Evolutionary conservation across 1,140 invertebrate species (phyloP).

Genomic region (Nephila pilipes): DNA sequence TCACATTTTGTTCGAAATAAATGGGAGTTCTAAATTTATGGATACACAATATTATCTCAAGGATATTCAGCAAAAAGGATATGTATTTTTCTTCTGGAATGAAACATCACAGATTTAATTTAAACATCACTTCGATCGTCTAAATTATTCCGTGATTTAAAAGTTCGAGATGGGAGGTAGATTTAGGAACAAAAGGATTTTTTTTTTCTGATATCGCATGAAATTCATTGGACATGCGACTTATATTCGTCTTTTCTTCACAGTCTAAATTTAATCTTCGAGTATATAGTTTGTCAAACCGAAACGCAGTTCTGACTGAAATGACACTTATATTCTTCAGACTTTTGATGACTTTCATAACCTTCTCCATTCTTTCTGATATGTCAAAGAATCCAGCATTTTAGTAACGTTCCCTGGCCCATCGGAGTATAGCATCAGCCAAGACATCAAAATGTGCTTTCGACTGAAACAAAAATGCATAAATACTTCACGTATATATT

Average conservation of each 20-base stretch:
- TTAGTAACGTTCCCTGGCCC: slow-evolving; percentile 85
- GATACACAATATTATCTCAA: slow-evolving; percentile 33
- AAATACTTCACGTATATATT: background rate
- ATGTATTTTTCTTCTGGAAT: slow-evolving; percentile 53
- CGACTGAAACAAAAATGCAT: slow-evolving; percentile 87
- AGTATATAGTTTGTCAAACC: background rate
- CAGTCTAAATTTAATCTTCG: background rate
- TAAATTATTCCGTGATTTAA: slow-evolving; percentile 19
- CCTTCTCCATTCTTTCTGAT: background rate
- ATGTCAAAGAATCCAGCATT: background rate
- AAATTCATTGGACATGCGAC: background rate
- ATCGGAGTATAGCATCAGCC: slow-evolving; percentile 94
- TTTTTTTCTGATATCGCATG: slow-evolving; percentile 21
- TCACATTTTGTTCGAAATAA: background rate
- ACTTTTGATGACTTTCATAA: background rate
- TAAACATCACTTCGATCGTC: slow-evolving; percentile 28
- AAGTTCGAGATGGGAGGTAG: slow-evolving; percentile 63
- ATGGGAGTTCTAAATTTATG: slow-evolving; percentile 30
- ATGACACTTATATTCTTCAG: background rate
- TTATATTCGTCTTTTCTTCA: background rate
- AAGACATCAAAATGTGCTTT: slow-evolving; percentile 96
- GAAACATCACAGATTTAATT: slow-evolving; percentile 53
- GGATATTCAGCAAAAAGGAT: slow-evolving; percentile 66
- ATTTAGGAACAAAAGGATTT: slow-evolving; percentile 58
- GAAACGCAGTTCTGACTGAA: background rate